These are phyloP conservation scores for Diorhabda sublineata DNA, from an alignment of 1,140 invertebrate genomes.

Conservation along the genomic window DNA sequence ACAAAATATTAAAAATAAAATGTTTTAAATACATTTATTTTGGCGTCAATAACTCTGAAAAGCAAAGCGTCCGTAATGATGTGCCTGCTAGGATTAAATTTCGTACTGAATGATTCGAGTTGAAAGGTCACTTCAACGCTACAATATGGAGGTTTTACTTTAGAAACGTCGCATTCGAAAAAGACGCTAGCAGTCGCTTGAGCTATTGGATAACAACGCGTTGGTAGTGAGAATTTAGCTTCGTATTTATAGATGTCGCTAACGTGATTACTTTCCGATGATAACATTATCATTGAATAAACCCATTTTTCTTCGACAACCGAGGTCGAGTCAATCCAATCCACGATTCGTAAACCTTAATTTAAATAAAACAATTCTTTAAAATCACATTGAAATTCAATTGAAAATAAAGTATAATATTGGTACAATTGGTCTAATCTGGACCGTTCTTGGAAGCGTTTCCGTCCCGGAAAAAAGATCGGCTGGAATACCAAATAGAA, in stretches of 20 bases:
- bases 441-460: too few species aligned
- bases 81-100: conserved; percentile 12
- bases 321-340: conserved; percentile 21
- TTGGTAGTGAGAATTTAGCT: conserved; percentile 15
- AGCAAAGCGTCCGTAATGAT: conserved; percentile 25
- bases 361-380: too few species aligned
- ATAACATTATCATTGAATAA: conserved; percentile 23
- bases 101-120: conserved; percentile 21
- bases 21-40: conserved; percentile 26
- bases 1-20: conserved; percentile 19
- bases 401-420: too few species aligned
- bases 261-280: background rate
- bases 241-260: conserved; percentile 24
- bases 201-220: conserved; percentile 21
- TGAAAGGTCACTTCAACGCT: conserved; percentile 22
- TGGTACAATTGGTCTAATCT: too few species aligned
- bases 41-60: conserved; percentile 24
- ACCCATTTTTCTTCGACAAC: conserved; percentile 23
- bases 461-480: too few species aligned
- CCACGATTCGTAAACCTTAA: conserved; percentile 11
- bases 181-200: conserved; percentile 28
- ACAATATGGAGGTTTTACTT: conserved; percentile 15
- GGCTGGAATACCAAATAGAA: too few species aligned
- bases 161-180: conserved; percentile 25
- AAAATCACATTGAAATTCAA: too few species aligned